Conservation (phyloP, 2,888 invertebrate genomes). For the Metalampra italica region DNA sequence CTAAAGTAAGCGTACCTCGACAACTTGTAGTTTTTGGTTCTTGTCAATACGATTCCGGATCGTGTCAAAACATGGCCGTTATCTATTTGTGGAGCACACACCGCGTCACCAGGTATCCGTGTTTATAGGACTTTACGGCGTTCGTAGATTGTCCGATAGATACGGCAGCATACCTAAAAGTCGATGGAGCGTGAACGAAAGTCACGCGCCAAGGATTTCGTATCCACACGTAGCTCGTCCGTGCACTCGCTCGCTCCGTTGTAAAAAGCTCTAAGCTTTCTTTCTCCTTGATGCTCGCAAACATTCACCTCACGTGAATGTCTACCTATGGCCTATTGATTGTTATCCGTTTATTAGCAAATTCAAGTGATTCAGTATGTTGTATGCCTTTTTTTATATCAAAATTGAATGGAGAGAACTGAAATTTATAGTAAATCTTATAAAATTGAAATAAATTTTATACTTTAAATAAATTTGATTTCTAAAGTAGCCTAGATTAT, state of each 20-base stretch:
- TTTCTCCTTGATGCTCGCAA: conserved; percentile 3
- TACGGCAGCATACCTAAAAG: conserved; percentile 55
- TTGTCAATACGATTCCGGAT: not conserved
- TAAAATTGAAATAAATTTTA: no score
- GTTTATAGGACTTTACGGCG: conserved; percentile 42
- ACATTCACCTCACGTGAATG: not conserved
- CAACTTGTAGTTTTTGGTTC: not conserved
- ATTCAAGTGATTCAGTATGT: no score
- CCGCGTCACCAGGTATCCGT: conserved; percentile 34
- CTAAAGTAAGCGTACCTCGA: no score
- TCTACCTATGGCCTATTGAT: not conserved
- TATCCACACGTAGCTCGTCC: conserved; percentile 46
- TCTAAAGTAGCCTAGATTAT: no score
- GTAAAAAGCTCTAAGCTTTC: conserved; percentile 16
- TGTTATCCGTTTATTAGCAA: no score
- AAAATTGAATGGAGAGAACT: no score
- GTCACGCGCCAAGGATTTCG: conserved; percentile 70
- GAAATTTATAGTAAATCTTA: no score
- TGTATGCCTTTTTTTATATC: no score
- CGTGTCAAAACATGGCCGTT: conserved; percentile 20
- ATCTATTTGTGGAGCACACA: conserved; percentile 18
- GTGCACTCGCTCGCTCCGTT: conserved; percentile 16
- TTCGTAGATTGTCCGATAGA: conserved; percentile 52
- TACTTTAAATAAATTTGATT: no score
- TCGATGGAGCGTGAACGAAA: conserved; percentile 64